These are phyloP conservation scores for Perizoma affinitatum DNA, from an alignment of 2,888 invertebrate species.

Conservation along the genomic window DNA sequence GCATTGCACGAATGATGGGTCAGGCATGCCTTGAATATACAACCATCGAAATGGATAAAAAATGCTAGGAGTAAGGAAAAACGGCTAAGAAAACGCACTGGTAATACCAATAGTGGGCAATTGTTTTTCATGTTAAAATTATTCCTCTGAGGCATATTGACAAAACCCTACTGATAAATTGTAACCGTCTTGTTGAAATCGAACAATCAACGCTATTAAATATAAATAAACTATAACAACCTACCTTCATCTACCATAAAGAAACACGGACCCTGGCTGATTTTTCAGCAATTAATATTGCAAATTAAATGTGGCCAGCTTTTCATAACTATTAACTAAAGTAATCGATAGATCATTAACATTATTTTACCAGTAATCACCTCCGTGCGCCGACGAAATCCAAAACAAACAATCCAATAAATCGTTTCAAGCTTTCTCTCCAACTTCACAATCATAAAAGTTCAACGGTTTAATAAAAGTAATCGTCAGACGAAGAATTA, in stretches of 20 bases:
- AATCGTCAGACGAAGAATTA: conserved; percentile 65
- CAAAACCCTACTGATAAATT: too few species aligned
- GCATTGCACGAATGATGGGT: conserved; percentile 39
- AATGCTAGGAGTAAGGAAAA: conserved; percentile 26
- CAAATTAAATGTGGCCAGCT: too few species aligned
- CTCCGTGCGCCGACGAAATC: conserved; percentile 34
- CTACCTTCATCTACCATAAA: too few species aligned
- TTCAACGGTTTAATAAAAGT: conserved; percentile 62
- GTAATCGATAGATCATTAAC: neutral
- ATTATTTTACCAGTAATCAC: conserved; percentile 16
- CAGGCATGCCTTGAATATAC: conserved; percentile 41
- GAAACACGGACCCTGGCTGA: too few species aligned
- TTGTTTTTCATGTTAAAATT: conserved; percentile 27
- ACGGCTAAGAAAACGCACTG: conserved; percentile 21
- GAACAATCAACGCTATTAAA: too few species aligned
- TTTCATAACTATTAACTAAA: neutral
- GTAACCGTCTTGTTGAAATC: neutral
- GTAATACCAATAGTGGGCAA: conserved; percentile 26
- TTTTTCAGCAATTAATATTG: too few species aligned
- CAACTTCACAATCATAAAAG: conserved; percentile 58
- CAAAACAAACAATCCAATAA: conserved; percentile 44
- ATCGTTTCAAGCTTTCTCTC: conserved; percentile 41
- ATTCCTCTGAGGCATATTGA: neutral
- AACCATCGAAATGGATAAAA: conserved; percentile 32
- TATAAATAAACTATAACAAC: too few species aligned